Percentiles rank a stretch among this genome's conserved stretches.
Conservation (phyloP, 2,888 invertebrate species). For the Dendrolimus houi region DNA sequence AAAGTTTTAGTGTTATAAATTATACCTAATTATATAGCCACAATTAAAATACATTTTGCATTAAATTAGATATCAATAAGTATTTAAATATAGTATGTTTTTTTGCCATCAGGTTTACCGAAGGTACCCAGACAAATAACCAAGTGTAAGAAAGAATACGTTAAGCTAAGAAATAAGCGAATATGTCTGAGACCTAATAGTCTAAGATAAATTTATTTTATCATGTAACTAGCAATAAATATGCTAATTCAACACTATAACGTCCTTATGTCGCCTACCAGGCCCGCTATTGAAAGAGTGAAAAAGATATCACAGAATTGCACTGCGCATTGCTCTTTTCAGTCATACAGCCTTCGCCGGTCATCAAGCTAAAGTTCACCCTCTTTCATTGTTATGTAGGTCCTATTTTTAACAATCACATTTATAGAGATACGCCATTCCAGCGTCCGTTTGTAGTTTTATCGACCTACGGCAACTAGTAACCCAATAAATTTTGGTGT, state of each 20-base stretch:
- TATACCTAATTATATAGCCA: too few relatives aligned
- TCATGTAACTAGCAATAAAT: constrained; percentile 72
- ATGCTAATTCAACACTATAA: constrained; percentile 73
- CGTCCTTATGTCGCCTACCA: constrained; percentile 69
- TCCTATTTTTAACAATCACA: constrained; percentile 53
- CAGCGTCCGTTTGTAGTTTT: constrained; percentile 53
- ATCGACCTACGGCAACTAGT: constrained; percentile 76
- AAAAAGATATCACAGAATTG: constrained; percentile 75
- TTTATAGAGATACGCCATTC: constrained; percentile 59
- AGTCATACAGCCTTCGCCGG: constrained; percentile 56
- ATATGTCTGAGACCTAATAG: constrained; percentile 53
- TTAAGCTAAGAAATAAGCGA: constrained; percentile 34
- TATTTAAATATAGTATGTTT: too few relatives aligned
- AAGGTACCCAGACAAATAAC: constrained; percentile 1
- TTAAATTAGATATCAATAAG: too few relatives aligned
- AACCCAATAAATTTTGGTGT: constrained; percentile 76
- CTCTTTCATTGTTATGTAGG: constrained; percentile 52
- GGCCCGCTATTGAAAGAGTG: constrained; percentile 64
- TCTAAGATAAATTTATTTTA: constrained; percentile 67
- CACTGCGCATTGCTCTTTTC: constrained; percentile 74
- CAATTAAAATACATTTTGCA: too few relatives aligned
- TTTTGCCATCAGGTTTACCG: too few relatives aligned
- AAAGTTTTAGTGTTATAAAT: too few relatives aligned
- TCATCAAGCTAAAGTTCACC: constrained; percentile 52
- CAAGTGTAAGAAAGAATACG: constrained; percentile 40